phyloP scores from a whole-genome alignment of 64 coral and sea anemone species.

The Stichodactyla mertensii region DNA sequence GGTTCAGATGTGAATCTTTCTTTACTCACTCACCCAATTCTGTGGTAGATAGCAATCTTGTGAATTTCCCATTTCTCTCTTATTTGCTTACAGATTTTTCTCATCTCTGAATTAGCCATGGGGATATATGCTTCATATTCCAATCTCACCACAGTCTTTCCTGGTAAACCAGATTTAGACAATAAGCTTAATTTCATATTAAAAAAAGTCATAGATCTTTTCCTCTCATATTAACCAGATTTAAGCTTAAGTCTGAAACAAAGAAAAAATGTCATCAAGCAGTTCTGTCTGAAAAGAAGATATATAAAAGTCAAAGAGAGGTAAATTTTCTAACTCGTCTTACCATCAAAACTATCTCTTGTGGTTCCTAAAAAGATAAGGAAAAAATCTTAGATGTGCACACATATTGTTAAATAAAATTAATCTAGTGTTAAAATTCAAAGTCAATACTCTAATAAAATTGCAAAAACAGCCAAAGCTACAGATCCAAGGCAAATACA shows the following conservation, averaged over 20 bases:
- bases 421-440: background rate
- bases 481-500: background rate
- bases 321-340: background rate
- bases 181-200: background rate
- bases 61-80: slow-evolving; percentile 87
- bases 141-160: slow-evolving; percentile 81
- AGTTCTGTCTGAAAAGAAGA: background rate
- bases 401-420: background rate
- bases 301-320: background rate
- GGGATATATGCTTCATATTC: slow-evolving; percentile 98
- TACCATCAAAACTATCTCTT: slow-evolving; percentile 86
- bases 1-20: background rate
- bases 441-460: background rate
- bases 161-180: background rate
- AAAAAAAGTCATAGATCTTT: background rate
- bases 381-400: background rate
- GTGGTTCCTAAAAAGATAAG: slow-evolving; percentile 61
- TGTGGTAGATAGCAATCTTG: slow-evolving; percentile 91
- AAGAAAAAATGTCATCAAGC: background rate
- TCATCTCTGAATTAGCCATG: slow-evolving; percentile 92
- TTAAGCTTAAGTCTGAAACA: too few relatives aligned
- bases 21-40: slow-evolving; percentile 71
- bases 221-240: too few relatives aligned
- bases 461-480: background rate
- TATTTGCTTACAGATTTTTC: slow-evolving; percentile 95